Conservation (phyloP, 1,140 invertebrate genomes). For the Platyscapa corneri region DNA sequence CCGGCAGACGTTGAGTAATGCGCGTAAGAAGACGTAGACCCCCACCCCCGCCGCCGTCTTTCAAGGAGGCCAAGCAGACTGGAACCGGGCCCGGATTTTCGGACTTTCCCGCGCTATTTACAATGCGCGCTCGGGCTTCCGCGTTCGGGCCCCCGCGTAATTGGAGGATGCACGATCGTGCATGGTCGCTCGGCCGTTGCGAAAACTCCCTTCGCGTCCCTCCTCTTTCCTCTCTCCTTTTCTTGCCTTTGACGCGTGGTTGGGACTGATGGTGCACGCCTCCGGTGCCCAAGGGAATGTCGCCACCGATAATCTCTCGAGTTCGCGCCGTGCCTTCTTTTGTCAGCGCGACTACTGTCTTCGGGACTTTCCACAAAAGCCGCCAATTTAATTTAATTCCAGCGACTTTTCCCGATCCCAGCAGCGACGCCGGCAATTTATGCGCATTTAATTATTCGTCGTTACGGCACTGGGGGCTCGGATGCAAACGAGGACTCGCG, state of each 20-base stretch:
- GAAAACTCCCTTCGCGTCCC: neutral
- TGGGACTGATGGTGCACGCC: neutral
- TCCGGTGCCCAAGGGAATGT: neutral
- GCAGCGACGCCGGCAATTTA: too few relatives aligned
- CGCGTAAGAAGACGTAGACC: conserved; percentile 36
- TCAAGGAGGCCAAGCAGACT: conserved; percentile 24
- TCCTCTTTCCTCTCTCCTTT: neutral
- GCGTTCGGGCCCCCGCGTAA: conserved; percentile 20
- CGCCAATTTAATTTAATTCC: too few relatives aligned
- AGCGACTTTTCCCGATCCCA: too few relatives aligned
- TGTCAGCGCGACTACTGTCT: too few relatives aligned
- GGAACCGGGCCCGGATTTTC: conserved; percentile 43
- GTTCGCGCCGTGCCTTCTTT: too few relatives aligned
- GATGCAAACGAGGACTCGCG: too few relatives aligned
- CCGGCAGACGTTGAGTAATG: too few relatives aligned
- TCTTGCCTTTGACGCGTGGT: neutral
- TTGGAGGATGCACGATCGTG: conserved; percentile 19
- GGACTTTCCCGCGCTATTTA: conserved; percentile 47
- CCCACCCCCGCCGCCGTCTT: conserved; percentile 9
- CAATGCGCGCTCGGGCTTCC: neutral
- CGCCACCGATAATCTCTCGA: neutral
- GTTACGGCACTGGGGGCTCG: too few relatives aligned
- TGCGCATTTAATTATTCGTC: too few relatives aligned
- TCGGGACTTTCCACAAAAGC: too few relatives aligned
- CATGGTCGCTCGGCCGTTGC: neutral